phyloP scores from a whole-genome alignment of 2,113 vertebrate species.

The Rhinolophus sinicus region DNA sequence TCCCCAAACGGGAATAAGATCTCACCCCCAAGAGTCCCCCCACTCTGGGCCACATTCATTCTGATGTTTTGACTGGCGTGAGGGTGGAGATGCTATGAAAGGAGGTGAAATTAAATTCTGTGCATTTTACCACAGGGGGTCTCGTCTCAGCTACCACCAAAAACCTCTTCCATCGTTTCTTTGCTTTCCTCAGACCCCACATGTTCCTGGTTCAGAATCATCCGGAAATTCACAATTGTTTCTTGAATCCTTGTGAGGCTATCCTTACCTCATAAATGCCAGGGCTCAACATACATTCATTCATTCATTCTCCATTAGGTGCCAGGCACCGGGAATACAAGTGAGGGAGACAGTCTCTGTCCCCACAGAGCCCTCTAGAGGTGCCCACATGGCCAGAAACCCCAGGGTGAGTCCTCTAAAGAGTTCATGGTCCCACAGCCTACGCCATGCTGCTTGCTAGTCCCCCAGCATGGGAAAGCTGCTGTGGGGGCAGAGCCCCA shows the following conservation, averaged over 20 bases:
- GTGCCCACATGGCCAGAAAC: not conserved
- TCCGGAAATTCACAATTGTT: not conserved
- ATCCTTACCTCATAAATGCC: not conserved
- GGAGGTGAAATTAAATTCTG: not conserved
- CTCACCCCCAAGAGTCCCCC: not conserved
- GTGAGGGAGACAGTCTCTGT: not conserved
- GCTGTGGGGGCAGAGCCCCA: too few relatives aligned
- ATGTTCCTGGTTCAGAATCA: slow-evolving; percentile 21
- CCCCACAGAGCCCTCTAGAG: not conserved
- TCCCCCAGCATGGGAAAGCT: not conserved
- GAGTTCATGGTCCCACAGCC: not conserved
- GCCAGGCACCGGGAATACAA: not conserved
- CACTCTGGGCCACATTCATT: not conserved
- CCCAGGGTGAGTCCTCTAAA: not conserved
- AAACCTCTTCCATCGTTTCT: not conserved
- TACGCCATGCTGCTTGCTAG: not conserved
- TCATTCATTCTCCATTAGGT: not conserved
- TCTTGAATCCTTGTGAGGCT: not conserved
- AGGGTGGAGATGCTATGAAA: not conserved
- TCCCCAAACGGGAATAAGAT: not conserved
- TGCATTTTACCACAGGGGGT: not conserved
- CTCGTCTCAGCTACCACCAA: not conserved
- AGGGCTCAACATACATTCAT: not conserved
- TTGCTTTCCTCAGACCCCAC: not conserved
- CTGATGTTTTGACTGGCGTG: not conserved